Conservation (phyloP, 2,888 invertebrate genomes). For the Galerucella calmariensis region DNA sequence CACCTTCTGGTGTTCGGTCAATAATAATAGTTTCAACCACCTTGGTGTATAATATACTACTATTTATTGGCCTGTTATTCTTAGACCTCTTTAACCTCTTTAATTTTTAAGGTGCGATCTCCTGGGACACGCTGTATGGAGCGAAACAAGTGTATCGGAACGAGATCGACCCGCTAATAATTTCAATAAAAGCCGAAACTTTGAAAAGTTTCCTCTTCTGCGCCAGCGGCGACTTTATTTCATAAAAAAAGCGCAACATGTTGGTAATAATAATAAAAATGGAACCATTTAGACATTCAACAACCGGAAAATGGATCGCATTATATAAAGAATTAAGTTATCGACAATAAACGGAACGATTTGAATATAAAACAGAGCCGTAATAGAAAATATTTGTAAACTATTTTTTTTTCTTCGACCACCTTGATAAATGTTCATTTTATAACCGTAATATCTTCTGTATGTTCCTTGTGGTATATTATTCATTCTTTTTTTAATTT, state of each 20-base stretch:
- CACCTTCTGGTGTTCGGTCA: too few species aligned
- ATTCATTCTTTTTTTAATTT: too few species aligned
- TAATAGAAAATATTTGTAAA: not conserved
- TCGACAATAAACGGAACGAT: not conserved
- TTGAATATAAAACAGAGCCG: constrained; percentile 2
- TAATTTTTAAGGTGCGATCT: too few species aligned
- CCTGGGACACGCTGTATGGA: not conserved
- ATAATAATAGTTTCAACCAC: too few species aligned
- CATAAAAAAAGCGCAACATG: constrained; percentile 20
- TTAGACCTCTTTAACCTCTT: too few species aligned
- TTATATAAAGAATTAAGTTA: not conserved
- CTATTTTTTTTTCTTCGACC: too few species aligned
- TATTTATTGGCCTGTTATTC: too few species aligned
- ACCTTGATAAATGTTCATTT: too few species aligned
- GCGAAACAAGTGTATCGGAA: not conserved
- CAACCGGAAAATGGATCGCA: constrained; percentile 3
- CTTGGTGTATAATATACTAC: too few species aligned
- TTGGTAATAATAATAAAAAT: constrained; percentile 18
- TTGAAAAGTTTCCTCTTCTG: not conserved
- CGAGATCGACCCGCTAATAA: not conserved
- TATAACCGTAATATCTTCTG: too few species aligned
- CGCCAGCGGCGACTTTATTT: constrained; percentile 1
- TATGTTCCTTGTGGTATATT: too few species aligned
- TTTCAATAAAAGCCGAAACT: not conserved
- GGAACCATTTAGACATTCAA: constrained; percentile 9